A percentile compares a stretch with the other conserved stretches of the same genome.
These are phyloP conservation scores for Eulemur rubriventer DNA, from an alignment of 2,797 vertebrate species.

Conservation along the genomic window DNA sequence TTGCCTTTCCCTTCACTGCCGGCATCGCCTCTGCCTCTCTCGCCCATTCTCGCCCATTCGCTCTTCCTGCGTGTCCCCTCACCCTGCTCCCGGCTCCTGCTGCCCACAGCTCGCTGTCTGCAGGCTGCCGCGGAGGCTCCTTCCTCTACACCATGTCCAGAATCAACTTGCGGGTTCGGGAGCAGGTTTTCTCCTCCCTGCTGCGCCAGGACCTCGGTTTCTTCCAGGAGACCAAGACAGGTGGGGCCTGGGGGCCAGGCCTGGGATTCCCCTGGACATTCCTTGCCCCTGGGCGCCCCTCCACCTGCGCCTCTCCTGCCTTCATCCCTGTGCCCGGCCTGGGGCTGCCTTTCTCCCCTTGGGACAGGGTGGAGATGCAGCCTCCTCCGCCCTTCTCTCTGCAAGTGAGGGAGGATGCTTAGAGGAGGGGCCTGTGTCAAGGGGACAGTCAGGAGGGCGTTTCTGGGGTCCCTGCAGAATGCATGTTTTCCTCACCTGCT, in stretches of 20 bases:
- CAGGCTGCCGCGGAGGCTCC: constrained; percentile 86
- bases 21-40: neutral
- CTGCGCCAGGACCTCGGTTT: constrained; percentile 92
- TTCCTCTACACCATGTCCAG: constrained; percentile 84
- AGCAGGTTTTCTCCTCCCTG: constrained; percentile 88
- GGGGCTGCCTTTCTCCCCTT: neutral
- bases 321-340: fast-evolving
- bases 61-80: neutral
- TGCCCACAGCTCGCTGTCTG: constrained; percentile 69
- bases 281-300: too few relatives aligned
- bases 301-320: too few relatives aligned
- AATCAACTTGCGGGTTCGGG: constrained; percentile 86
- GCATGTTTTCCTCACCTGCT: neutral
- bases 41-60: fast-evolving
- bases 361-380: neutral
- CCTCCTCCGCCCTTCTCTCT: neutral
- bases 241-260: constrained; percentile 71
- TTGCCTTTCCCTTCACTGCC: neutral
- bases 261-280: neutral
- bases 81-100: neutral
- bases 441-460: neutral
- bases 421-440: neutral
- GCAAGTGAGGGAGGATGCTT: neutral
- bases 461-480: neutral
- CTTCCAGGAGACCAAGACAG: constrained; percentile 90